A percentile compares a stretch with the other conserved stretches of the same genome.
Conservation (phyloP, 2,797 vertebrate species). For the Pseudocheirus occidentalis region DNA sequence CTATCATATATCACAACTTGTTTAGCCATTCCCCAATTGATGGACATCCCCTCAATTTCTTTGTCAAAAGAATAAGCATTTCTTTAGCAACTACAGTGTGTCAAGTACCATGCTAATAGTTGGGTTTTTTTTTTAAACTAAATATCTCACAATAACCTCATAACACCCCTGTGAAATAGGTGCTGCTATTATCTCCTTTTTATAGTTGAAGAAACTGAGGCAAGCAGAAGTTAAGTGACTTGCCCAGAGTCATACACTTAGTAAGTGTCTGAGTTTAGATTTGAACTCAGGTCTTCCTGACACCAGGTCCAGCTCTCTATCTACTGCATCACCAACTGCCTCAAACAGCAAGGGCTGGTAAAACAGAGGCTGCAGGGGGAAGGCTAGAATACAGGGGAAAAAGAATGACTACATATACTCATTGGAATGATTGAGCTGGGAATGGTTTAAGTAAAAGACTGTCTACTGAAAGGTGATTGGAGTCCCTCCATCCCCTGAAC, state of each 20-base stretch:
- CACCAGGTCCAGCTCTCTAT: neutral
- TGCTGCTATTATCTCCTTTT: neutral
- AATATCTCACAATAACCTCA: neutral
- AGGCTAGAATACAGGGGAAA: neutral
- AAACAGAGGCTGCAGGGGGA: neutral
- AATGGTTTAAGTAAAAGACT: neutral
- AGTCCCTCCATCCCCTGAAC: neutral
- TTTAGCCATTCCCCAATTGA: neutral
- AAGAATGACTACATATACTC: neutral
- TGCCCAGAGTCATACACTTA: neutral
- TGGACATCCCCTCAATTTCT: neutral
- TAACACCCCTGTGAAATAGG: neutral
- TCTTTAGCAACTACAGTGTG: neutral
- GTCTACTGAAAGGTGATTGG: neutral
- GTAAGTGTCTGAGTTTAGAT: neutral
- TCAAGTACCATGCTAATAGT: neutral
- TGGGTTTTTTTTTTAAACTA: neutral
- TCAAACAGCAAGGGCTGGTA: neutral
- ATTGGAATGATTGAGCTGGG: neutral
- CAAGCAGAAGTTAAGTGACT: neutral
- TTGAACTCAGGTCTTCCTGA: neutral
- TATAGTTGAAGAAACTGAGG: neutral
- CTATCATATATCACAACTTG: neutral
- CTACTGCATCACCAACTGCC: neutral
- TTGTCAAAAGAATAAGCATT: neutral